Conservation (phyloP, 2,888 invertebrate species). For the Hipparchia semele region DNA sequence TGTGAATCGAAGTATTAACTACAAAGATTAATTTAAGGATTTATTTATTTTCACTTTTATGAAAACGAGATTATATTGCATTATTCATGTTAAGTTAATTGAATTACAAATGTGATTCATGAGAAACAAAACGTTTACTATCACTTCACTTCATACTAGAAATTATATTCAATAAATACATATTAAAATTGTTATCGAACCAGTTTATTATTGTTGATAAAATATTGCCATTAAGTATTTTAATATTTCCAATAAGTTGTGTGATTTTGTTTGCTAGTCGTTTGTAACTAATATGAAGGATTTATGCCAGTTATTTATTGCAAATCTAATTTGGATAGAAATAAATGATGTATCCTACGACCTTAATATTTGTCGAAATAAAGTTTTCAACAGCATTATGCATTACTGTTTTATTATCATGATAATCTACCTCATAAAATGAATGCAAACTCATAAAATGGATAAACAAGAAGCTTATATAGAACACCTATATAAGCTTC, state of each 20-base stretch:
- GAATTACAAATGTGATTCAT: background rate
- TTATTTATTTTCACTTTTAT: slow-evolving; percentile 3
- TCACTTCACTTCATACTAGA: no score
- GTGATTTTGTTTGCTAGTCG: slow-evolving; percentile 27
- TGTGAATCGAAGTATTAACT: slow-evolving; percentile 5
- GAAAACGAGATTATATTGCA: background rate
- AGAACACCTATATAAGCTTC: no score
- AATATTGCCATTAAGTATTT: background rate
- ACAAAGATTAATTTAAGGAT: background rate
- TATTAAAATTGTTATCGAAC: background rate
- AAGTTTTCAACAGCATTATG: background rate
- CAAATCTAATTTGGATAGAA: background rate
- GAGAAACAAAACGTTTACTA: background rate
- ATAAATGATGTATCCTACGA: background rate
- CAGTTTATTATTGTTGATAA: background rate
- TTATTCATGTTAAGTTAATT: background rate
- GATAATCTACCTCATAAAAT: background rate
- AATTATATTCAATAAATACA: no score
- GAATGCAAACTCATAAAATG: background rate
- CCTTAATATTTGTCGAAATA: background rate
- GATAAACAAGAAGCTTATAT: no score
- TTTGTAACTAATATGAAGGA: background rate
- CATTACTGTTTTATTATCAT: background rate
- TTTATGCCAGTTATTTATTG: background rate
- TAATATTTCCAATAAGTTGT: background rate